Evolutionary conservation across 2,113 vertebrate species (phyloP).

Genomic region (Cynopterus brachyotis): DNA sequence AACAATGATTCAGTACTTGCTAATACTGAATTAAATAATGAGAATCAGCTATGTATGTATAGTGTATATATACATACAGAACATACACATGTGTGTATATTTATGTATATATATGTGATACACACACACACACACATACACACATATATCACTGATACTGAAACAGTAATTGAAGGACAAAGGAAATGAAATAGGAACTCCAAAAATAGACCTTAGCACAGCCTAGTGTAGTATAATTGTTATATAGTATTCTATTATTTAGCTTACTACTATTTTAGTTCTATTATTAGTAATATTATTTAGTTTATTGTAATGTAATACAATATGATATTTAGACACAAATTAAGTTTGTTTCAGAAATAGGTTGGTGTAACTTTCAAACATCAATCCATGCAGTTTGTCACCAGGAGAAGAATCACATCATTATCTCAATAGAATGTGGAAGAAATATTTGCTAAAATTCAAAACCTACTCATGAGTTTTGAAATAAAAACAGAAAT

Average conservation of each 20-base stretch:
- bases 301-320: neutral
- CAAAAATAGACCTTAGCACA: neutral
- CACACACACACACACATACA: neutral
- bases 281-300: neutral
- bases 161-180: neutral
- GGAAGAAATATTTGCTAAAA: neutral
- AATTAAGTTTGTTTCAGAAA: constrained; percentile 2
- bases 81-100: neutral
- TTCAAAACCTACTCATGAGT: neutral
- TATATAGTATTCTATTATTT: neutral
- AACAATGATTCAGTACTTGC: neutral
- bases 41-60: neutral
- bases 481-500: neutral
- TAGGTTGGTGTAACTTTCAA: neutral
- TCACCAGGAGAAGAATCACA: neutral
- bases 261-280: neutral
- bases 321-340: neutral
- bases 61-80: neutral
- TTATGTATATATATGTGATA: no score
- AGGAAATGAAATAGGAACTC: neutral
- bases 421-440: neutral
- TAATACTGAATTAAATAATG: neutral
- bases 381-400: neutral
- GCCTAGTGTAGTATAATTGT: neutral
- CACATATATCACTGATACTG: neutral